These are phyloP conservation scores for Phortica magna DNA, from an alignment of 2,888 invertebrate species.

Conservation along the genomic window DNA sequence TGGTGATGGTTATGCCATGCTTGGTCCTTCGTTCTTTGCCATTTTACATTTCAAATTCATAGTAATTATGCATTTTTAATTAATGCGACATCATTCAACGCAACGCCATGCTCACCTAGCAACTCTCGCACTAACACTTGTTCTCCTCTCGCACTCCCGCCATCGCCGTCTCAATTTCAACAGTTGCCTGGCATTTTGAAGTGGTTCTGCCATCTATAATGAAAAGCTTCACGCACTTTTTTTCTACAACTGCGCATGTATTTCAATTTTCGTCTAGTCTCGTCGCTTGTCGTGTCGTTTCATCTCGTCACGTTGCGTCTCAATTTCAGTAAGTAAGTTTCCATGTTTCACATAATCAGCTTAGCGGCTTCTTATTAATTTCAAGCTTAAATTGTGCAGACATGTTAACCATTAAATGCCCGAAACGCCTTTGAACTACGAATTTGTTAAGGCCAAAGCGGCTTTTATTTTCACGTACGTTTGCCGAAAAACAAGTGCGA, in stretches of 20 bases:
- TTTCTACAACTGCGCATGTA: background rate
- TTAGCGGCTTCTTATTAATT: background rate
- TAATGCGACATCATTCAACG: constrained; percentile 35
- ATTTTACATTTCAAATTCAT: constrained; percentile 45
- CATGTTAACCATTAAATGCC: no score
- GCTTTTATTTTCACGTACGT: no score
- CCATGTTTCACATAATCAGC: background rate
- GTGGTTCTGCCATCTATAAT: constrained; percentile 20
- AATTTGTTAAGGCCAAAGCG: no score
- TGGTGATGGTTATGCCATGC: no score
- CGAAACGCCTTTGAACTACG: no score
- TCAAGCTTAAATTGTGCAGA: no score
- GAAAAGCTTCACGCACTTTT: background rate
- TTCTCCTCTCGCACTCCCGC: constrained; percentile 36
- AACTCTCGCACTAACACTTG: constrained; percentile 4
- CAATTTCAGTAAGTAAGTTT: constrained; percentile 14
- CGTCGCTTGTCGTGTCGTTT: no score
- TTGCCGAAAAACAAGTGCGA: no score
- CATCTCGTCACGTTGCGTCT: no score
- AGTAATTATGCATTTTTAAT: constrained; percentile 52
- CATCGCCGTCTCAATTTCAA: no score
- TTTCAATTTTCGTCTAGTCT: background rate
- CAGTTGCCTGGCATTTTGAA: constrained; percentile 4
- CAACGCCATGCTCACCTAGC: background rate
- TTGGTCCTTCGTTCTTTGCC: background rate